Evolutionary conservation across 2,888 invertebrate genomes (phyloP).

Genomic region (Nymphalis polychloros): DNA sequence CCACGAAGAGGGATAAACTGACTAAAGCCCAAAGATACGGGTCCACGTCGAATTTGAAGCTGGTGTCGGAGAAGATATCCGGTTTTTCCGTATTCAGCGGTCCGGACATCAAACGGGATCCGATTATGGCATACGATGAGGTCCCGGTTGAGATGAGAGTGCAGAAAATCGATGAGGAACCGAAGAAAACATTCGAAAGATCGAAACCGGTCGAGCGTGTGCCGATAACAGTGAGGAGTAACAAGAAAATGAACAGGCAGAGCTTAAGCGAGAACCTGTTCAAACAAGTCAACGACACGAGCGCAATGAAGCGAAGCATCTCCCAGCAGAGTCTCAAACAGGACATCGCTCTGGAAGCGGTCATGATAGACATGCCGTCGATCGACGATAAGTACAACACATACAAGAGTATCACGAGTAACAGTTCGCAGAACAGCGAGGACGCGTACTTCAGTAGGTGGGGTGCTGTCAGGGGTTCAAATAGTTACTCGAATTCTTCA

Average conservation of each 20-base stretch:
- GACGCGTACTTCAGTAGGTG: constrained; percentile 66
- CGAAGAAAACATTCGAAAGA: constrained; percentile 45
- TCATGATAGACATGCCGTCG: constrained; percentile 69
- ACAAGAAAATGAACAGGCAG: constrained; percentile 56
- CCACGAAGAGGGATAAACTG: constrained; percentile 59
- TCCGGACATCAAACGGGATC: constrained; percentile 56
- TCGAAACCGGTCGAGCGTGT: constrained; percentile 45
- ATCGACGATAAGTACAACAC: constrained; percentile 56
- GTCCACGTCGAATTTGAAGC: constrained; percentile 68
- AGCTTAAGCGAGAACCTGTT: constrained; percentile 64
- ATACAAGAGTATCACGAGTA: constrained; percentile 52
- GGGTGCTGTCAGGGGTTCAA: constrained; percentile 76
- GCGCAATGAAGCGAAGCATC: constrained; percentile 58
- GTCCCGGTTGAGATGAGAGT: constrained; percentile 33
- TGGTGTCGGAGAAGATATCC: constrained; percentile 72
- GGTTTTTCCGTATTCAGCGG: constrained; percentile 69
- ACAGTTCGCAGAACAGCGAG: constrained; percentile 44
- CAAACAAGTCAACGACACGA: constrained; percentile 41
- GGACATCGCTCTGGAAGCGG: constrained; percentile 69
- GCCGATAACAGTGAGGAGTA: constrained; percentile 19
- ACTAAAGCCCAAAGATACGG: constrained; percentile 63
- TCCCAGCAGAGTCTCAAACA: constrained; percentile 70
- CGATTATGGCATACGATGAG: constrained; percentile 70
- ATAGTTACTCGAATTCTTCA: constrained; percentile 65
- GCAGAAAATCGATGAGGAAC: constrained; percentile 51